A percentile compares a stretch with the other conserved stretches of the same genome.
Conservation (phyloP, 2,797 vertebrate genomes). For the Pampus argenteus region DNA sequence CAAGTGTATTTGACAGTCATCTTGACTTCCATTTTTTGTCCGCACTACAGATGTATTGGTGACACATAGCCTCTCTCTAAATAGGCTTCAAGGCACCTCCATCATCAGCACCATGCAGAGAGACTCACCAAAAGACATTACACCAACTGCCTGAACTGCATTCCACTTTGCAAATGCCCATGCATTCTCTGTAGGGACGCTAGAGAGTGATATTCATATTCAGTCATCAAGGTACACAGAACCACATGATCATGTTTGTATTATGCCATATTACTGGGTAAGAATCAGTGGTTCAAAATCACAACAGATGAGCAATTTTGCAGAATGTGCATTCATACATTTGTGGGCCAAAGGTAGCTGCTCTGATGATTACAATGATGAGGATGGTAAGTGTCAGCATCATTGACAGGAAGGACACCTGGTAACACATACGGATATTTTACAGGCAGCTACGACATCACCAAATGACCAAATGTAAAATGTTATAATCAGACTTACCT, state of each 20-base stretch:
- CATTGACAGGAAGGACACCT: conserved; percentile 94
- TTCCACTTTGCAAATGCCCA: conserved; percentile 94
- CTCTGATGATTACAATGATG: conserved; percentile 86
- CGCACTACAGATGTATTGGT: neutral
- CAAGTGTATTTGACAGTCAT: neutral
- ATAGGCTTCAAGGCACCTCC: neutral
- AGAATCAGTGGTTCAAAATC: neutral
- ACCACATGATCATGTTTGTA: neutral
- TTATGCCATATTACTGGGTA: neutral
- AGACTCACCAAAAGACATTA: conserved; percentile 97
- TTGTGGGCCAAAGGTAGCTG: conserved; percentile 87
- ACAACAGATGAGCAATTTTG: neutral
- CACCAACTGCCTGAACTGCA: conserved; percentile 91
- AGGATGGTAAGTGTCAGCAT: conserved; percentile 90
- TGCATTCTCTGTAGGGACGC: conserved; percentile 87
- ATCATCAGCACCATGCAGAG: conserved; percentile 8
- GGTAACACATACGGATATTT: conserved; percentile 47
- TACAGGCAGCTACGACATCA: conserved; percentile 30
- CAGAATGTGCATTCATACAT: conserved; percentile 72
- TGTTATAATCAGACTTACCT: conserved; percentile 80
- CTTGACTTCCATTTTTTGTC: neutral
- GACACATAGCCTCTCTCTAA: neutral
- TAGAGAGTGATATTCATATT: conserved; percentile 69
- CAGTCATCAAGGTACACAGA: conserved; percentile 25
- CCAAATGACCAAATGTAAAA: neutral